A percentile compares a stretch with the other conserved stretches of the same genome.
Evolutionary conservation across 1,140 invertebrate genomes (phyloP).

Genomic region (Chironomus striatipennis): DNA sequence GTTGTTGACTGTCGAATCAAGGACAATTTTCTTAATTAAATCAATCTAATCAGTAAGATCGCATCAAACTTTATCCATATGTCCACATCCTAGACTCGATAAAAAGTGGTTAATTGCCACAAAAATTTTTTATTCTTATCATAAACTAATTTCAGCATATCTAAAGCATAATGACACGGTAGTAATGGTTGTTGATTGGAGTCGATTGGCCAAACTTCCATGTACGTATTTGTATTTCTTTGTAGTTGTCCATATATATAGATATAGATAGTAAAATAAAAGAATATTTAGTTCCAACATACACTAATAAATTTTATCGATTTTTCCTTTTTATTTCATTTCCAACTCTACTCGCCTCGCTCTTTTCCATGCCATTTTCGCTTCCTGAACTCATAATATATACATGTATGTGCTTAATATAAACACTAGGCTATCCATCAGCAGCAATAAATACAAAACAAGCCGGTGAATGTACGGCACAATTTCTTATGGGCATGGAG

Average conservation of each 20-base stretch:
- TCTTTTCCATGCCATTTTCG: no score
- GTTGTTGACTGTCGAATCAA: no score
- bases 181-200: slow-evolving; percentile 47
- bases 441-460: slow-evolving; percentile 44
- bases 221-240: slow-evolving; percentile 30
- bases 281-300: neutral
- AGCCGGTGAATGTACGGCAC: slow-evolving; percentile 42
- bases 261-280: no score
- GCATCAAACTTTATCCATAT: no score
- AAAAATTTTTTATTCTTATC: neutral
- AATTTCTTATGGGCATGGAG: slow-evolving; percentile 37
- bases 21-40: no score
- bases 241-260: no score
- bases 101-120: neutral
- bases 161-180: slow-evolving; percentile 30
- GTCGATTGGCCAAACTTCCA: slow-evolving; percentile 38
- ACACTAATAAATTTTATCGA: slow-evolving; percentile 9
- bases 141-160: neutral
- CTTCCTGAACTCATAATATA: no score
- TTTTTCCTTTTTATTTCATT: neutral
- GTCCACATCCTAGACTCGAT: no score
- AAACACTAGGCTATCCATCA: slow-evolving; percentile 36
- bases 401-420: no score
- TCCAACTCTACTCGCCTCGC: no score
- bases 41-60: no score